These are phyloP conservation scores for Eutrigla gurnardus DNA, from an alignment of 2,797 vertebrate species.

Conservation along the genomic window DNA sequence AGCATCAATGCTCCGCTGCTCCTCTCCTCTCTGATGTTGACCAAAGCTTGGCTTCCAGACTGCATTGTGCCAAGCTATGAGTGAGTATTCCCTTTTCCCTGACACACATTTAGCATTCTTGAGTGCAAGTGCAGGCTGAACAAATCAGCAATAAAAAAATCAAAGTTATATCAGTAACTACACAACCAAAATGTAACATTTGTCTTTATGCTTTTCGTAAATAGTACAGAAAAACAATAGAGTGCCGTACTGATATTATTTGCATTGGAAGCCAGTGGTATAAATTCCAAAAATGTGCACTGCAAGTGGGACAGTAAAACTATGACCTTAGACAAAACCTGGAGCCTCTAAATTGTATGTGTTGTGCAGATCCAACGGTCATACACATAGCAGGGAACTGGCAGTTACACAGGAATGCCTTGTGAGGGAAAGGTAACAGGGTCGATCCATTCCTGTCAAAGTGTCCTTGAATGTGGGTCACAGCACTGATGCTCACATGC, in stretches of 20 bases:
- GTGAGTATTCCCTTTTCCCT: background rate
- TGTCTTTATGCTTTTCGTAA: background rate
- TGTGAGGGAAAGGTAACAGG: conserved; percentile 18
- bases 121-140: conserved; percentile 13
- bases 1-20: conserved; percentile 34
- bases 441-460: conserved; percentile 9
- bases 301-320: background rate
- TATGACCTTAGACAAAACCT: conserved; percentile 15
- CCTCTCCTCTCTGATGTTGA: conserved; percentile 21
- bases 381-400: conserved; percentile 1
- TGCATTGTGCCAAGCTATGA: conserved; percentile 20
- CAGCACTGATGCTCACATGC: background rate
- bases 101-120: conserved; percentile 33
- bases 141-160: background rate
- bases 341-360: background rate
- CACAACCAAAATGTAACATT: background rate
- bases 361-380: conserved; percentile 13
- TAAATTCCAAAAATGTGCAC: background rate
- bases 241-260: background rate
- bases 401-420: background rate
- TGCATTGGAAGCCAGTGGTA: background rate
- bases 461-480: conserved; percentile 33
- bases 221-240: background rate
- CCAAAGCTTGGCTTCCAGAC: conserved; percentile 35
- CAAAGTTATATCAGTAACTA: background rate